Percentiles rank a stretch among this genome's conserved stretches.
phyloP scores from a whole-genome alignment of 2,113 vertebrate species.

The Centropus unirufus region DNA sequence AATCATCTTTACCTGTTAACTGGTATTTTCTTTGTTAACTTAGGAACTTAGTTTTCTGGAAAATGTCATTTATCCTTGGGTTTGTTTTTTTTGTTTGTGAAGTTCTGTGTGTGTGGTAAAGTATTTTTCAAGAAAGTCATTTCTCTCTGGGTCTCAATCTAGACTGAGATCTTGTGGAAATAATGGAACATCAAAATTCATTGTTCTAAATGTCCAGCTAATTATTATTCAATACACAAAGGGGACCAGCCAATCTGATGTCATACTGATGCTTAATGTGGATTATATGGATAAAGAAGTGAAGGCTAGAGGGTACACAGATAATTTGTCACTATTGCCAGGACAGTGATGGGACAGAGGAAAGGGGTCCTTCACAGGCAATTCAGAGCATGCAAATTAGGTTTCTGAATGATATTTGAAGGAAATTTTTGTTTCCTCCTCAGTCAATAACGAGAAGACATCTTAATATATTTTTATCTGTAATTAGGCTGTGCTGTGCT shows the following conservation, averaged over 20 bases:
- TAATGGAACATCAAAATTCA: neutral
- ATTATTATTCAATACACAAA: neutral
- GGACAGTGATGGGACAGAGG: neutral
- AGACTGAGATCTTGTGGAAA: neutral
- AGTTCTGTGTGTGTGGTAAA: neutral
- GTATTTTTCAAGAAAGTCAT: neutral
- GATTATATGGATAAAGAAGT: rapidly evolving
- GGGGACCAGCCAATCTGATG: neutral
- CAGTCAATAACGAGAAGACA: neutral
- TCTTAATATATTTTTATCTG: neutral
- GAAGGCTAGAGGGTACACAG: neutral
- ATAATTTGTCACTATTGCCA: neutral
- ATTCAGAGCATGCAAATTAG: neutral
- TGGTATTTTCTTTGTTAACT: neutral
- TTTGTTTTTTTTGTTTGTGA: neutral
- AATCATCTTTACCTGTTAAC: constrained; percentile 67
- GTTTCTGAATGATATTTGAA: neutral
- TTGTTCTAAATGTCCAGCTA: neutral
- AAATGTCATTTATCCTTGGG: neutral
- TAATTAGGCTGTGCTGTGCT: neutral
- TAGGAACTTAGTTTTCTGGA: neutral
- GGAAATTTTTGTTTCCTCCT: neutral
- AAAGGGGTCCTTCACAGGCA: neutral
- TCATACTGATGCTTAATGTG: neutral
- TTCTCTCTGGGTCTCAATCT: neutral